A percentile compares a stretch with the other conserved stretches of the same genome.
These are phyloP conservation scores for Melanotaenia boesemani DNA, from an alignment of 2,797 vertebrate genomes.

Conservation along the genomic window DNA sequence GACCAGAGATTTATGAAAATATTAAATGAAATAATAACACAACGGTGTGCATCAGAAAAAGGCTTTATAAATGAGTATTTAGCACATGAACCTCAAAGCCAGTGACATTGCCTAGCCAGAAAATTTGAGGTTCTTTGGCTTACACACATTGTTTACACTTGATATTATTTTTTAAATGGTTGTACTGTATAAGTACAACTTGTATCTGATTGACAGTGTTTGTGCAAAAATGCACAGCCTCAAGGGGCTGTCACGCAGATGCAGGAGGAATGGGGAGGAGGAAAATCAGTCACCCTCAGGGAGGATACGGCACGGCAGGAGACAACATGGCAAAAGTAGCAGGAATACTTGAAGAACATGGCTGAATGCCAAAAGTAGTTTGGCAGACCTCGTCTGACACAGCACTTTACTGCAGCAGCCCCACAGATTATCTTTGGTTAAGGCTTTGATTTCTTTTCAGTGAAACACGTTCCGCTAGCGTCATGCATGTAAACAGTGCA, in stretches of 20 bases:
- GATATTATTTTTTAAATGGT: slow-evolving; percentile 21
- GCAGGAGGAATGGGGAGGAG: slow-evolving; percentile 39
- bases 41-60: not conserved
- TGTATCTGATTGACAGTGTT: slow-evolving; percentile 59
- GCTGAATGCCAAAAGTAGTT: slow-evolving; percentile 65
- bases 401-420: slow-evolving; percentile 62
- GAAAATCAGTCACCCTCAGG: slow-evolving; percentile 59
- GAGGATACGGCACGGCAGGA: slow-evolving; percentile 69
- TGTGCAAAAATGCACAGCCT: slow-evolving; percentile 54
- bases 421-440: slow-evolving; percentile 62
- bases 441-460: slow-evolving; percentile 38
- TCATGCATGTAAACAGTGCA: slow-evolving; percentile 47
- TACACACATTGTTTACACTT: slow-evolving; percentile 8
- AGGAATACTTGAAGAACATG: slow-evolving; percentile 63
- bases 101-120: slow-evolving; percentile 24
- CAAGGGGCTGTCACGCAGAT: slow-evolving; percentile 57
- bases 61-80: not conserved
- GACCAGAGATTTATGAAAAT: slow-evolving; percentile 26
- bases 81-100: not conserved
- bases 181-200: slow-evolving; percentile 33
- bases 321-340: slow-evolving; percentile 72
- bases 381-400: slow-evolving; percentile 65
- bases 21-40: slow-evolving; percentile 19
- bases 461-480: slow-evolving; percentile 39
- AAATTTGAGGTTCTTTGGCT: slow-evolving; percentile 22